Evolutionary conservation across 1,140 invertebrate genomes (phyloP).

Genomic region (Chelonus insularis): DNA sequence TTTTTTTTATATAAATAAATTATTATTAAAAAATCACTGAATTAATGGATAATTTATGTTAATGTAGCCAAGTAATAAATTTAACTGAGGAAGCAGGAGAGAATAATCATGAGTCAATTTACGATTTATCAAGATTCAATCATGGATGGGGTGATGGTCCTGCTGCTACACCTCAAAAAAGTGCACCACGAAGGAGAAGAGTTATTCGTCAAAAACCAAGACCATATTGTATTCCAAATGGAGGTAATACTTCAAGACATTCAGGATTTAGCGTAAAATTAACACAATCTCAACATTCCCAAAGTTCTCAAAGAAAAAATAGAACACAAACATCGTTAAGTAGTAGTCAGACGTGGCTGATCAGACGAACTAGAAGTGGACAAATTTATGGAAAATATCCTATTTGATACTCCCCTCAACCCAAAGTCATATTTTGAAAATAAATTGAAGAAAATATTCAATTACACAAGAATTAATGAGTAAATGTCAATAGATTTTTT

Average conservation of each 20-base stretch:
- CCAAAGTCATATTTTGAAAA: not conserved
- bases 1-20: not conserved
- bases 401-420: constrained; percentile 15
- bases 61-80: constrained; percentile 2
- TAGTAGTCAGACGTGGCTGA: constrained; percentile 35
- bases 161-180: constrained; percentile 2
- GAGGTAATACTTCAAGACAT: not conserved
- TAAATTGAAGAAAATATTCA: too few relatives aligned
- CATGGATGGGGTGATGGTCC: constrained; percentile 3
- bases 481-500: too few relatives aligned
- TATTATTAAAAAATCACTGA: not conserved
- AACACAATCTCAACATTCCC: constrained; percentile 27
- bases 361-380: constrained; percentile 48
- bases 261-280: constrained; percentile 15
- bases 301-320: constrained; percentile 27
- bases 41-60: not conserved
- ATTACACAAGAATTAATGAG: too few relatives aligned
- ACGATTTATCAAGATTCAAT: not conserved
- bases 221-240: constrained; percentile 2
- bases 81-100: constrained; percentile 8
- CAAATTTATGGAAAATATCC: constrained; percentile 50
- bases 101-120: constrained; percentile 16
- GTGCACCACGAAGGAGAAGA: not conserved
- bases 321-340: not conserved
- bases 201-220: not conserved